Evolutionary conservation across 2,888 invertebrate genomes (phyloP).

Genomic region (Conus canariensis): DNA sequence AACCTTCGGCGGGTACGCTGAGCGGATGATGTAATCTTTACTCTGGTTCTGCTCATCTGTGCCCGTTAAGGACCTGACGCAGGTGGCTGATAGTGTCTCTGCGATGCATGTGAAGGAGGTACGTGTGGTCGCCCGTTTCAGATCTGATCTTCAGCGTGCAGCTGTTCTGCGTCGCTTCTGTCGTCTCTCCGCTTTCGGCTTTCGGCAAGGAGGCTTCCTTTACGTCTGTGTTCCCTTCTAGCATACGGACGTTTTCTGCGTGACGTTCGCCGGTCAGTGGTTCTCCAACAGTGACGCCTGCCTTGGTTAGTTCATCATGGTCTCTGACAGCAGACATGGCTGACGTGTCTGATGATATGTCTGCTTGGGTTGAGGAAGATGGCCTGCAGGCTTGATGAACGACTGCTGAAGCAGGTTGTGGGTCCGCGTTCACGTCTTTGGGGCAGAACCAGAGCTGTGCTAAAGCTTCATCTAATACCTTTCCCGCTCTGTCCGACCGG

Average conservation of each 20-base stretch:
- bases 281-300: conserved; percentile 55
- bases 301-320: conserved; percentile 76
- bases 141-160: conserved; percentile 75
- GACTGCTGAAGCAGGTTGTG: neutral
- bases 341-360: conserved; percentile 73
- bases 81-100: conserved; percentile 75
- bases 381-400: neutral
- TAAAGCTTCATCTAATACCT: conserved; percentile 72
- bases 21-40: conserved; percentile 66
- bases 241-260: conserved; percentile 16
- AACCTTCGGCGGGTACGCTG: conserved; percentile 70
- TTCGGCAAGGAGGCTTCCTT: conserved; percentile 37
- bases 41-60: conserved; percentile 51
- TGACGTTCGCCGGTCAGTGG: conserved; percentile 48
- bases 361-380: conserved; percentile 67
- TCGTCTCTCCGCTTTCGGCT: neutral
- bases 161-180: conserved; percentile 66
- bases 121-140: conserved; percentile 74
- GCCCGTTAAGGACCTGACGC: conserved; percentile 67
- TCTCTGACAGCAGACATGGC: conserved; percentile 73
- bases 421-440: conserved; percentile 53
- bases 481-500: conserved; percentile 68
- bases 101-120: conserved; percentile 77
- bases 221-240: conserved; percentile 39
- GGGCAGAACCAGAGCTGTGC: conserved; percentile 73